phyloP scores from a whole-genome alignment of 37 sponge, comb jelly and placozoan genomes.

The Aplysina aerophoba region DNA sequence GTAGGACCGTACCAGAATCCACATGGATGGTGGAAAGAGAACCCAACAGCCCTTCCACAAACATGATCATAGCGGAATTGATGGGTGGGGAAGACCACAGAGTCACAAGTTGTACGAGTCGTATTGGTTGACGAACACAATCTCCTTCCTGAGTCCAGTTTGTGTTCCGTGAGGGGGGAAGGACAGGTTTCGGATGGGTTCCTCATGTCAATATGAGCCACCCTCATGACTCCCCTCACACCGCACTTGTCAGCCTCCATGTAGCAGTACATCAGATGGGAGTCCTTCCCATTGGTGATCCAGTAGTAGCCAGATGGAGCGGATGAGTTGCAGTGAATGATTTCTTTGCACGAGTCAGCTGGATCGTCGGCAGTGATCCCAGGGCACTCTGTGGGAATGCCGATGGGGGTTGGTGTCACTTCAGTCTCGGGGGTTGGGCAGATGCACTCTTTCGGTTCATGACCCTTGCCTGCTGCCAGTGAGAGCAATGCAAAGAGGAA shows the following conservation, averaged over 20 bases:
- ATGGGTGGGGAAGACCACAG: slow-evolving; percentile 14
- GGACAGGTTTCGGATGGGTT: not conserved
- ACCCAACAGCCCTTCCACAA: slow-evolving; percentile 27
- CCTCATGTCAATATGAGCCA: slow-evolving; percentile 17
- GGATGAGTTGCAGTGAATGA: not conserved
- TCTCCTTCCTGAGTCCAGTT: not conserved
- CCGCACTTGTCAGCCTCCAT: slow-evolving; percentile 29
- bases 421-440: too few species aligned
- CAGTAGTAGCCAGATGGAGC: not conserved
- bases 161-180: not conserved
- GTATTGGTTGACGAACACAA: not conserved
- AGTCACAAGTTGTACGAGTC: not conserved
- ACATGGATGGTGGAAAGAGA: slow-evolving; percentile 9
- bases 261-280: not conserved
- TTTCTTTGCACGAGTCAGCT: not conserved
- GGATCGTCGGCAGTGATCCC: not conserved
- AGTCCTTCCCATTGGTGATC: not conserved
- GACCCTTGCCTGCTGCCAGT: not conserved
- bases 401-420: too few species aligned
- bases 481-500: not conserved
- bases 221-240: slow-evolving; percentile 16
- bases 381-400: too few species aligned
- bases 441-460: not conserved
- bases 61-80: not conserved
- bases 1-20: not conserved